Base-by-base conservation (phyloP, 1,140 invertebrate genomes). In the Berghia stephanieae region DNA sequence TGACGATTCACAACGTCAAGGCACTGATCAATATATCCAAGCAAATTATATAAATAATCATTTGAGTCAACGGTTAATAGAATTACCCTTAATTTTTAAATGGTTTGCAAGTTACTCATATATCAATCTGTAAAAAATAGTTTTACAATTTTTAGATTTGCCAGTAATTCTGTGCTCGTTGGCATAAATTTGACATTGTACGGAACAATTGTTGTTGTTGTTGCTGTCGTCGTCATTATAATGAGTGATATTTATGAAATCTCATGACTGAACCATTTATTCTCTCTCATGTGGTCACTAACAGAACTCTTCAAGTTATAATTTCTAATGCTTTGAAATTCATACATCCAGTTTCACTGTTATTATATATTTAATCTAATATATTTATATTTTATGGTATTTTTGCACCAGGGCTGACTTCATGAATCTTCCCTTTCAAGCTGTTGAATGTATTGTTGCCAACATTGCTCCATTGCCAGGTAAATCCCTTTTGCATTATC, bases 361-460 rank as follows among this genome's bases (percentile, higher is more conserved):
- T n/a, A n/a, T n/a, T n/a, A 38, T 74, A 10, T 74, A 24, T 38
- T 38, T 60, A 36, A 60, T 74, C 60, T 31, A 38, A 10, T 24
- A 21, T 5, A 43, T 8, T n/a, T 46, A 5, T 52, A 8, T 57
- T 52, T 74, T 31, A 57, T 74, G 52, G 66, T 44, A 72, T n/a
- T 52, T 70, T 8, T 72, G 18, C 46, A 49, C 72, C n/a, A 90
- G 96, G 79, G 94, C 93, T 77, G 96, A 99, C 89, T 98, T 97
- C 87, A 94, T 98, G 91, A 92, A 93, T 38, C 90, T 99, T 83
- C 97, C 97, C 27, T 98, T 99, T 91, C 97, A 99, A 93, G 96
- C 97, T 60, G 94, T 95, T 46, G 97, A 99, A 91, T 96, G 96
- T 85, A 93, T 94, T 86, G 90, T 99, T 84, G 95, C 96, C 13